Conservation (phyloP, 2,888 invertebrate species). For the Orchestes rusci region DNA sequence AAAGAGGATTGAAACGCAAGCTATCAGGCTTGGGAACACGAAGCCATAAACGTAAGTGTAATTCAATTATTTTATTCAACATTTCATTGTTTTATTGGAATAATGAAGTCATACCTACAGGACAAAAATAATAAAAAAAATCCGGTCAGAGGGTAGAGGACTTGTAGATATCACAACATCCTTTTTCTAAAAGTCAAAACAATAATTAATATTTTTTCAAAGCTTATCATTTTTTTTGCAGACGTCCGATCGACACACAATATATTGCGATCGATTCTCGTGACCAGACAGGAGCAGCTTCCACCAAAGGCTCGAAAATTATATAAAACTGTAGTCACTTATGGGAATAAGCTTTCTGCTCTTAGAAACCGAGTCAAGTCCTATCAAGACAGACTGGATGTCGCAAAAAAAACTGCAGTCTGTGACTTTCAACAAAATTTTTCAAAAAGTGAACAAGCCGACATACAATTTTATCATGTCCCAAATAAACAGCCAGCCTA, state of each 20-base stretch:
- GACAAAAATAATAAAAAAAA: not conserved
- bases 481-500: not conserved
- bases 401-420: slow-evolving; percentile 6
- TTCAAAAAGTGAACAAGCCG: not conserved
- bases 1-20: slow-evolving; percentile 2
- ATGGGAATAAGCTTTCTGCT: slow-evolving; percentile 1
- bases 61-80: too few relatives aligned
- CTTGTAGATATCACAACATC: not conserved
- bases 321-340: slow-evolving; percentile 5
- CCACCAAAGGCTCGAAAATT: slow-evolving; percentile 6
- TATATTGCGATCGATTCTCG: slow-evolving; percentile 4
- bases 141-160: not conserved
- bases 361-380: slow-evolving; percentile 4
- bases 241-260: not conserved
- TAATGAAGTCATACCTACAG: not conserved
- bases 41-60: slow-evolving; percentile 1
- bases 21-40: slow-evolving; percentile 1
- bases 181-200: not conserved
- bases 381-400: slow-evolving; percentile 3
- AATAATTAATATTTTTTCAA: not conserved
- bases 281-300: slow-evolving; percentile 3
- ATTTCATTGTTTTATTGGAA: too few relatives aligned
- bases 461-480: slow-evolving; percentile 9
- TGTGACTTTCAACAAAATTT: slow-evolving; percentile 1
- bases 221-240: not conserved